A percentile compares a stretch with the other conserved stretches of the same genome.
Evolutionary conservation across 2,888 invertebrate species (phyloP).

Genomic region (Conchocele bisecta): DNA sequence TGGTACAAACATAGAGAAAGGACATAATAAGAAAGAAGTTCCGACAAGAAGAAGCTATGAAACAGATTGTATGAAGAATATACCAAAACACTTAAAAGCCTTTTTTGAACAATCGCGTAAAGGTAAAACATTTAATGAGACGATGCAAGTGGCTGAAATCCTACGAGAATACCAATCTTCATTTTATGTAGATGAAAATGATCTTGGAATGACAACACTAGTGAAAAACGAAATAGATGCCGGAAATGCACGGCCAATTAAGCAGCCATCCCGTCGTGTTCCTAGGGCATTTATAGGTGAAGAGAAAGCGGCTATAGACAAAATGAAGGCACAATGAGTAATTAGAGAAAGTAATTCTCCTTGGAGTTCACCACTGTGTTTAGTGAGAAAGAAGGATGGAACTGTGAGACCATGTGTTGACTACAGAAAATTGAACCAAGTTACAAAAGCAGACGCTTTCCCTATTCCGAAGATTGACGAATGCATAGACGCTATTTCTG

Average conservation of each 20-base stretch:
- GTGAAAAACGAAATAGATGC: constrained; percentile 24
- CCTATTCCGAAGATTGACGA: constrained; percentile 44
- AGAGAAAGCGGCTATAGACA: no score
- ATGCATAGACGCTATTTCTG: constrained; percentile 44
- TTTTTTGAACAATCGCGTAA: no score
- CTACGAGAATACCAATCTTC: constrained; percentile 6
- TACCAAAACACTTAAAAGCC: no score
- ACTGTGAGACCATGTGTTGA: constrained; percentile 38
- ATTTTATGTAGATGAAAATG: constrained; percentile 20
- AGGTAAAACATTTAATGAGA: no score
- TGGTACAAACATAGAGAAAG: no score
- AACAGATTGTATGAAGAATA: no score
- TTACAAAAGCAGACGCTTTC: constrained; percentile 42
- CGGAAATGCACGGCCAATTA: constrained; percentile 25
- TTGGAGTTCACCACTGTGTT: constrained; percentile 28
- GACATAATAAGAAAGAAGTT: neutral
- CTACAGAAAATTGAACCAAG: constrained; percentile 37
- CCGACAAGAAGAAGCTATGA: neutral
- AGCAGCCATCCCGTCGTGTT: no score
- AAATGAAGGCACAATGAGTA: constrained; percentile 14
- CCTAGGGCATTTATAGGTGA: no score
- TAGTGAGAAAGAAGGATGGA: constrained; percentile 42
- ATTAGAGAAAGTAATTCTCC: constrained; percentile 27
- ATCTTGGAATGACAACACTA: constrained; percentile 19
- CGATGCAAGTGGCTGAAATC: no score